Base-by-base conservation (phyloP, 2,797 vertebrate species). In the Melanotaenia boesemani region DNA sequence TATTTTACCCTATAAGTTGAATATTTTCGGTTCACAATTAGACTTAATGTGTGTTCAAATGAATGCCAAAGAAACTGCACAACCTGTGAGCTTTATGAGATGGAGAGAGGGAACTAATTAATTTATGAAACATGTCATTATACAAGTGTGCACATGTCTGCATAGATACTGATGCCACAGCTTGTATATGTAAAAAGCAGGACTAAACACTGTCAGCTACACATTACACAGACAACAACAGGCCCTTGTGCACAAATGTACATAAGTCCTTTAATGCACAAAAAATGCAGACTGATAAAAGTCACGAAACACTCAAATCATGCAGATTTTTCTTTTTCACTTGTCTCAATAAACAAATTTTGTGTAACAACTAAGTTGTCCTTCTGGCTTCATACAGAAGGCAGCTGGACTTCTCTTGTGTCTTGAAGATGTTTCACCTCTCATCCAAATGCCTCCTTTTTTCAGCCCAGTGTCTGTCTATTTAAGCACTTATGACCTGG, bases 11-110 rank as follows among this genome's bases (percentile, higher is more conserved):
- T 62, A 26, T 68, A 46, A 37, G 68, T 80, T 74, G 71, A 82
- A 85, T 81, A 83, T 88, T 72, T 80, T 71, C 55, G 73, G 50
- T 46, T 72, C 70, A 77, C 11, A 64, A 64, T 26, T 37, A 72
- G 44, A 74, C 26, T 37, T 44, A 34, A 59, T 76, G 68, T 76
- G 55, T 68, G 74, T 71, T 85, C 74, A 90, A 88, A 74, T 84
- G 73, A 69, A 81, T 18, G 22, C 26, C 13, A 55, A 44, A 55
- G 22, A 55, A 56, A 56, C 12, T 56, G 22, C 54, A 55, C 5
- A 11, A 3, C 13, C 55, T 28, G 26, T 55, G 30, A 8, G 60
- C 76, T 37, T 46, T 18, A 58, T 56, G 52, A 57, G 26, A 57
- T 20, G 3, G 30, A 67, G 48, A 63, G 48, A 5, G 10, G 18